Percentiles rank a stretch among this genome's conserved stretches.
Conservation (phyloP, 2,797 vertebrate genomes). For the Parambassis ranga region DNA sequence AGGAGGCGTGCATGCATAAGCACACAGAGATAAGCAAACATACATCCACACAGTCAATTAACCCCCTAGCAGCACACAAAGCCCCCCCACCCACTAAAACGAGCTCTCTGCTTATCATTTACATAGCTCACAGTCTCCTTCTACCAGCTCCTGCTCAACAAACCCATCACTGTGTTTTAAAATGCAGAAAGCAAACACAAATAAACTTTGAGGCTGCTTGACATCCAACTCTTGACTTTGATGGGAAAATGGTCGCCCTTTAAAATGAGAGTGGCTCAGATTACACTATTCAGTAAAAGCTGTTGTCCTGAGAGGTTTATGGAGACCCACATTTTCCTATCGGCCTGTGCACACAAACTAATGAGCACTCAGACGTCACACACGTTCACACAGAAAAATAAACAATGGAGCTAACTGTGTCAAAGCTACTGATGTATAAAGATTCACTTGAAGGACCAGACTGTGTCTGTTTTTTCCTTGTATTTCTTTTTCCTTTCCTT, state of each 20-base stretch:
- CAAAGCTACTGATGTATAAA: constrained; percentile 5
- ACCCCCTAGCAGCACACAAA: constrained; percentile 30
- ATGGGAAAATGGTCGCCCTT: constrained; percentile 37
- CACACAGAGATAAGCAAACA: constrained; percentile 42
- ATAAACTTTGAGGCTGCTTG: neutral
- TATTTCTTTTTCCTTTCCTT: neutral
- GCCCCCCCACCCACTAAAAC: constrained; percentile 18
- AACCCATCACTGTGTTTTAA: constrained; percentile 30
- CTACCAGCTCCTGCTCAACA: constrained; percentile 30
- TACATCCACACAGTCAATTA: constrained; percentile 43
- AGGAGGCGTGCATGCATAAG: neutral
- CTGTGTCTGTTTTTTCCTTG: neutral
- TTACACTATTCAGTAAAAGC: constrained; percentile 30
- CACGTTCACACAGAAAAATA: neutral
- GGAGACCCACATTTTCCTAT: constrained; percentile 2
- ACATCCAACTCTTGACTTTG: constrained; percentile 30
- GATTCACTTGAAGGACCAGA: constrained; percentile 3
- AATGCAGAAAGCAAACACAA: constrained; percentile 18
- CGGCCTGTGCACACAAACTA: neutral
- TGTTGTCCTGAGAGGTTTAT: constrained; percentile 20
- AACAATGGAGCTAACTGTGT: neutral
- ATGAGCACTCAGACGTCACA: neutral
- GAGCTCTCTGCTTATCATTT: constrained; percentile 29
- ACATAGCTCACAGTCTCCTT: constrained; percentile 42
- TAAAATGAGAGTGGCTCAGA: constrained; percentile 35